These are phyloP conservation scores for Leptobrachium leishanense DNA, from an alignment of 2,113 vertebrate genomes.

Conservation along the genomic window DNA sequence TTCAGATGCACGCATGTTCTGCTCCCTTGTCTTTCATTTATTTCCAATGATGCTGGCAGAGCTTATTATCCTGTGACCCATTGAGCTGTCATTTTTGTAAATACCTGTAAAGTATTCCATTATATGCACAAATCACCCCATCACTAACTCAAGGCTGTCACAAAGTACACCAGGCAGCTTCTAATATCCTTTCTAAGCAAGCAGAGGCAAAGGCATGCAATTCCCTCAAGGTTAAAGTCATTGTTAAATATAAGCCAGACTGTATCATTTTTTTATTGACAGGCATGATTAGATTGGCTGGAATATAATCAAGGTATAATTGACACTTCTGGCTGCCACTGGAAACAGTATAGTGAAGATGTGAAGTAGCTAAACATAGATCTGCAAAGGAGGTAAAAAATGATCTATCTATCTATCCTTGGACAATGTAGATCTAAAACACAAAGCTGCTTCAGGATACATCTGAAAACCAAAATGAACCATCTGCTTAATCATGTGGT, in stretches of 20 bases:
- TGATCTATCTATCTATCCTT: neutral
- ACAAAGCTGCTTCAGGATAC: neutral
- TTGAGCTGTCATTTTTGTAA: neutral
- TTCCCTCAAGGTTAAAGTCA: constrained; percentile 52
- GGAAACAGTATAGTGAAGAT: constrained; percentile 5
- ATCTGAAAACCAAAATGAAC: constrained; percentile 4
- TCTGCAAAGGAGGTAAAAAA: neutral
- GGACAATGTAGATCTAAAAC: neutral
- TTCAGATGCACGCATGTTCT: too few species aligned
- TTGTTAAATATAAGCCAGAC: constrained; percentile 50
- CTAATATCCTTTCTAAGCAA: constrained; percentile 50
- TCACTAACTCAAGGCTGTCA: constrained; percentile 47
- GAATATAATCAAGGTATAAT: constrained; percentile 51
- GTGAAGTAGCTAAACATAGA: constrained; percentile 11
- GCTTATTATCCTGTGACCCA: too few species aligned
- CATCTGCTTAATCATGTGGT: constrained; percentile 1
- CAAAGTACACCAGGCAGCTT: constrained; percentile 35
- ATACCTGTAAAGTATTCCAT: neutral
- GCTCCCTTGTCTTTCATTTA: too few species aligned
- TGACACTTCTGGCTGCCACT: constrained; percentile 14
- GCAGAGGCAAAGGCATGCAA: constrained; percentile 36
- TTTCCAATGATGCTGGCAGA: too few species aligned
- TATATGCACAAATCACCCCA: constrained; percentile 32
- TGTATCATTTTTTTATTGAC: constrained; percentile 33
- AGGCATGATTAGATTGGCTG: constrained; percentile 44